phyloP scores from a whole-genome alignment of 2,888 invertebrate genomes.

The Belgica antarctica region DNA sequence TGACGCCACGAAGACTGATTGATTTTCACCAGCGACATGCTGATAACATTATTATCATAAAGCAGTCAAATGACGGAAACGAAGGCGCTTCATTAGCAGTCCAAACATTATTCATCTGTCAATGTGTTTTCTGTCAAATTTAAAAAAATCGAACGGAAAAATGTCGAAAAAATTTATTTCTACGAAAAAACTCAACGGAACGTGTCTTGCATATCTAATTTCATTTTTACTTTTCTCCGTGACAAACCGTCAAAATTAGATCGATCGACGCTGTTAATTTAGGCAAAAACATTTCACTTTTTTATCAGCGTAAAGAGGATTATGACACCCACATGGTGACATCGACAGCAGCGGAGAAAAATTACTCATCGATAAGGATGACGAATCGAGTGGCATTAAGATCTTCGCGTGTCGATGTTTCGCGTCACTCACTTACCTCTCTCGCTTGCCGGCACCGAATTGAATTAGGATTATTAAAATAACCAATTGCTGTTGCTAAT shows the following conservation, averaged over 20 bases:
- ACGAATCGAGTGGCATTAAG: constrained; percentile 1
- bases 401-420: too few relatives aligned
- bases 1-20: constrained; percentile 39
- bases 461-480: too few relatives aligned
- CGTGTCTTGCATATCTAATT: constrained; percentile 39
- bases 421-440: too few relatives aligned
- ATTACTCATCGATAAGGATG: not conserved
- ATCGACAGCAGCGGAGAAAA: not conserved
- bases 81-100: constrained; percentile 38
- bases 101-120: constrained; percentile 34
- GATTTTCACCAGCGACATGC: constrained; percentile 8
- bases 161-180: constrained; percentile 5
- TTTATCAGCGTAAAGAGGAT: not conserved
- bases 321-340: constrained; percentile 23
- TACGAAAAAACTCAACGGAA: constrained; percentile 27
- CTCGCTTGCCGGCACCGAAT: too few relatives aligned
- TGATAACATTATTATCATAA: constrained; percentile 23
- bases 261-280: constrained; percentile 36
- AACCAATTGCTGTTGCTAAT: not conserved
- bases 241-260: constrained; percentile 15
- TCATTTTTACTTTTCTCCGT: not conserved
- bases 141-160: not conserved
- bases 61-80: not conserved
- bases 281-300: constrained; percentile 26
- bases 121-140: constrained; percentile 14